Percentiles rank a stretch among this genome's conserved stretches.
Conservation (phyloP, 1,140 invertebrate species). For the Drosophila albomicans region DNA sequence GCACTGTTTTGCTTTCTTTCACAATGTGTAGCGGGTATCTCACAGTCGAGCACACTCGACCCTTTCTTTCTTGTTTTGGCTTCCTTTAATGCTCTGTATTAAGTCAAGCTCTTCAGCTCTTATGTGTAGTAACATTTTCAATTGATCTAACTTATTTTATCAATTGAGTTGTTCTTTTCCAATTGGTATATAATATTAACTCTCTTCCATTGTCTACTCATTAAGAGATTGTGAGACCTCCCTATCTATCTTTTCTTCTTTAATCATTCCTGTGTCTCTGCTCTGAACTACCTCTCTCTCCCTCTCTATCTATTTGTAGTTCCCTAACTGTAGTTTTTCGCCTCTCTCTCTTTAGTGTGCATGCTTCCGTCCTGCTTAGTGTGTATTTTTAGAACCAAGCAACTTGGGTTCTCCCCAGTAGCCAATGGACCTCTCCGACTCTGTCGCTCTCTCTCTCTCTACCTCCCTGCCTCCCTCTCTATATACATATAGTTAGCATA, state of each 20-base stretch:
- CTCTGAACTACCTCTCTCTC: not conserved
- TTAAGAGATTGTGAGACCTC: not conserved
- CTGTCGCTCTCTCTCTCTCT: slow-evolving; percentile 10
- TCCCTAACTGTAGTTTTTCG: slow-evolving; percentile 19
- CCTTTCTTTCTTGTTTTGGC: too few species aligned
- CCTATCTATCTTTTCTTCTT: not conserved
- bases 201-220: too few species aligned
- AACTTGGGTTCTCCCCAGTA: slow-evolving; percentile 9
- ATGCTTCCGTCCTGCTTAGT: slow-evolving; percentile 38
- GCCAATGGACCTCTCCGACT: not conserved
- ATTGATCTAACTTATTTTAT: too few species aligned
- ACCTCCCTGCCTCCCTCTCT: slow-evolving; percentile 17
- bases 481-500: slow-evolving; percentile 47
- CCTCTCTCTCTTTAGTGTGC: slow-evolving; percentile 51
- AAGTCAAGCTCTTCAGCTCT: too few species aligned
- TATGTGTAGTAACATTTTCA: too few species aligned
- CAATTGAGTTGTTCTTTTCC: too few species aligned
- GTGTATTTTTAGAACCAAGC: not conserved
- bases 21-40: too few species aligned
- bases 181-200: too few species aligned
- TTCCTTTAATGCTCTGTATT: too few species aligned
- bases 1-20: too few species aligned
- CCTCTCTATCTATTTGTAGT: slow-evolving; percentile 9
- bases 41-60: too few species aligned
- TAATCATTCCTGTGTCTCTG: not conserved